These are phyloP conservation scores for Lasiurus cinereus DNA, from an alignment of 2,113 vertebrate genomes.

Conservation along the genomic window DNA sequence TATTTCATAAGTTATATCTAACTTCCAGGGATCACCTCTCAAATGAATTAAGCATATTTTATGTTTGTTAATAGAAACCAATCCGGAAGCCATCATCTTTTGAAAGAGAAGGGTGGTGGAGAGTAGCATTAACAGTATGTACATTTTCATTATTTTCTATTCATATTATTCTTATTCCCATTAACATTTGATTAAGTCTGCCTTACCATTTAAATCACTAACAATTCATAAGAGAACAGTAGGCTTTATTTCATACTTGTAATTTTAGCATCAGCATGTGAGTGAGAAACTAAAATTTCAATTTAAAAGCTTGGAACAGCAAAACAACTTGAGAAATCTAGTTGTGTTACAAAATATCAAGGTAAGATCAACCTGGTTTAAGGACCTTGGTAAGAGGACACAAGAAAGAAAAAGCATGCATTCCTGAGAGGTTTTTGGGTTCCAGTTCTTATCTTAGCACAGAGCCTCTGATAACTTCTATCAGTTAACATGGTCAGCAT, in stretches of 20 bases:
- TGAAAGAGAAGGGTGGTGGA: conserved; percentile 87
- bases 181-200: conserved; percentile 9
- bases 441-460: conserved; percentile 1
- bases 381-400: not conserved
- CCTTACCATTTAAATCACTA: conserved; percentile 25
- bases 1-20: conserved; percentile 37
- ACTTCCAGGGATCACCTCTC: conserved; percentile 6
- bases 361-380: not conserved
- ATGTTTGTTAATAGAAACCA: conserved; percentile 78
- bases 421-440: not conserved
- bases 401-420: conserved; percentile 1
- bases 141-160: not conserved
- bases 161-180: not conserved
- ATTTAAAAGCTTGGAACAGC: conserved; percentile 33
- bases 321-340: not conserved
- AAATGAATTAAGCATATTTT: conserved; percentile 44
- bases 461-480: not conserved
- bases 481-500: not conserved
- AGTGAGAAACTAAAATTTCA: conserved; percentile 51
- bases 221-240: conserved; percentile 1
- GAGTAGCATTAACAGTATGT: conserved; percentile 85
- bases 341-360: not conserved
- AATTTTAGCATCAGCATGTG: conserved; percentile 29
- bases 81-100: conserved; percentile 37
- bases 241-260: not conserved